Conservation (phyloP, 2,888 invertebrate genomes). For the Apamea epomidion region DNA sequence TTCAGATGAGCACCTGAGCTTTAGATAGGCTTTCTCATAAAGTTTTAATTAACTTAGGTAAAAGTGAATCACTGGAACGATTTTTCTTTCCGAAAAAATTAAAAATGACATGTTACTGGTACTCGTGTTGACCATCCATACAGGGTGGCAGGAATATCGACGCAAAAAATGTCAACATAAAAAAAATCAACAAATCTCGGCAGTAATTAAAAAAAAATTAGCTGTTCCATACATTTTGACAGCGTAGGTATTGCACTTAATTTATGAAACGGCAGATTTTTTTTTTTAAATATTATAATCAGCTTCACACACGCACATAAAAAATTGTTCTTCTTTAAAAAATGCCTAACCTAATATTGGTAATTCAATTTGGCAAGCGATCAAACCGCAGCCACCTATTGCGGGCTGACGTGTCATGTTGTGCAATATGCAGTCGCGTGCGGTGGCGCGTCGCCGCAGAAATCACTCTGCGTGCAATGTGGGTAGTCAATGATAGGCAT, state of each 20-base stretch:
- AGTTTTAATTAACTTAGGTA: slow-evolving; percentile 14
- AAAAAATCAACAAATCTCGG: too few species aligned
- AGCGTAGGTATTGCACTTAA: too few species aligned
- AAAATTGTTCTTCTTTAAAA: background rate
- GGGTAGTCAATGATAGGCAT: slow-evolving; percentile 15
- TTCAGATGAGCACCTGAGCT: background rate
- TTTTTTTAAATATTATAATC: too few species aligned
- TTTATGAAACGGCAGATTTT: too few species aligned
- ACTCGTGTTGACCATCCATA: too few species aligned
- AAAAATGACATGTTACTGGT: background rate
- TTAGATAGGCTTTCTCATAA: slow-evolving; percentile 7
- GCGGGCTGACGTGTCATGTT: slow-evolving; percentile 44
- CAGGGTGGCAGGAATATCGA: too few species aligned
- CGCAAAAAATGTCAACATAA: too few species aligned
- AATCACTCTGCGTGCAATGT: slow-evolving; percentile 44
- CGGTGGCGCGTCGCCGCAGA: slow-evolving; percentile 37
- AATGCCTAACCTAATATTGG: slow-evolving; percentile 3
- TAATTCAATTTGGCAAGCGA: slow-evolving; percentile 41
- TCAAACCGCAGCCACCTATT: slow-evolving; percentile 33
- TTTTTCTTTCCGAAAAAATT: background rate
- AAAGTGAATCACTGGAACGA: background rate
- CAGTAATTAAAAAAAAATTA: too few species aligned
- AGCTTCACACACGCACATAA: background rate
- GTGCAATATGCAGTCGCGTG: slow-evolving; percentile 49
- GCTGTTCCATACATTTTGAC: too few species aligned